A percentile compares a stretch with the other conserved stretches of the same genome.
phyloP scores from a whole-genome alignment of 2,113 vertebrate genomes.

The Cisticola juncidis region DNA sequence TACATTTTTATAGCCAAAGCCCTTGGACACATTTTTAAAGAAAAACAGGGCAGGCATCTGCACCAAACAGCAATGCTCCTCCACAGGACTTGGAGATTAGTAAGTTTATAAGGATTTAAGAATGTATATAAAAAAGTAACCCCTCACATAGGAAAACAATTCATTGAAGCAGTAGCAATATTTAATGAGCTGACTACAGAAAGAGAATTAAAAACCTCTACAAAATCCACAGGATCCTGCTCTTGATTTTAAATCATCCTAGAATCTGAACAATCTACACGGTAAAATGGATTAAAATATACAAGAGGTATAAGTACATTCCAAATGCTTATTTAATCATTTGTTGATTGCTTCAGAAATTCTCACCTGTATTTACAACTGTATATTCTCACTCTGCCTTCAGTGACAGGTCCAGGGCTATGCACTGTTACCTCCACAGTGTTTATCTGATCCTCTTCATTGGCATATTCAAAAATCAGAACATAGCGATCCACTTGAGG shows the following conservation, averaged over 20 bases:
- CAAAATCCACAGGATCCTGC: background rate
- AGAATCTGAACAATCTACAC: background rate
- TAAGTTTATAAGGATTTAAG: background rate
- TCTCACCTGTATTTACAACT: constrained; percentile 88
- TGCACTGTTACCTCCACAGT: constrained; percentile 72
- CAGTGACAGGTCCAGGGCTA: constrained; percentile 49
- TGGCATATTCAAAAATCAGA: constrained; percentile 87
- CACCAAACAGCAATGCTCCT: background rate
- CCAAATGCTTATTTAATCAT: background rate
- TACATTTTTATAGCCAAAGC: background rate
- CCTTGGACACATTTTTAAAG: background rate
- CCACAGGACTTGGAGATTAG: background rate
- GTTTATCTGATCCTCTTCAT: constrained; percentile 68
- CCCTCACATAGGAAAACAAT: background rate
- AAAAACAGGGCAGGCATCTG: background rate
- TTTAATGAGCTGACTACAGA: background rate
- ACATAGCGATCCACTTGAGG: constrained; percentile 77
- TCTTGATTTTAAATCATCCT: background rate
- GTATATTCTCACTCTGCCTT: constrained; percentile 83
- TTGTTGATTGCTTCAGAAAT: background rate
- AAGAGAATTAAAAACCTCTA: background rate
- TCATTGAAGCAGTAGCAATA: background rate
- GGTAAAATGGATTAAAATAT: background rate
- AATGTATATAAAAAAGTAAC: background rate
- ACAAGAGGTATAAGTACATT: background rate